Evolutionary conservation across 23 tunicate species (phyloP).

Genomic region (Styela clava): DNA sequence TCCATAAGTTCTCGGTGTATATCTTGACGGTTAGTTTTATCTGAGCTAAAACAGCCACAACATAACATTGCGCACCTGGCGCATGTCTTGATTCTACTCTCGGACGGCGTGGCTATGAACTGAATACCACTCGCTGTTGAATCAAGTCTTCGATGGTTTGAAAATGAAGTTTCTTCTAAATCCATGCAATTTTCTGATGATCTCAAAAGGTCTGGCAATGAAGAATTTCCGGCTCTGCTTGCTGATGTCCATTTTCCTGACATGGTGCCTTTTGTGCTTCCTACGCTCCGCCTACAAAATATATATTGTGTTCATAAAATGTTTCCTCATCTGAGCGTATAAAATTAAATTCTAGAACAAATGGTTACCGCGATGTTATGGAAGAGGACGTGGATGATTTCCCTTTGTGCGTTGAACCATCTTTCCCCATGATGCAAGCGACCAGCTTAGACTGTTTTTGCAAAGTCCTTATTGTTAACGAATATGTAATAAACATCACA

Average conservation of each 20-base stretch:
- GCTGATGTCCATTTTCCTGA: neutral
- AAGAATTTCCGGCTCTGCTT: neutral
- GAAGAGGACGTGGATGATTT: slow-evolving; percentile 17
- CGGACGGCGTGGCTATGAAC: neutral
- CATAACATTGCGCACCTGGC: neutral
- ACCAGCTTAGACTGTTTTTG: slow-evolving; percentile 60
- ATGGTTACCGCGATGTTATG: slow-evolving; percentile 24
- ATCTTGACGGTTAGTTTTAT: neutral
- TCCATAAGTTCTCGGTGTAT: neutral
- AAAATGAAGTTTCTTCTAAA: neutral
- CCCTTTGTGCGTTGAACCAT: neutral
- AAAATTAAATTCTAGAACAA: too few species aligned
- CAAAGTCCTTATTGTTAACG: slow-evolving; percentile 64
- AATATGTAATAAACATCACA: slow-evolving; percentile 76
- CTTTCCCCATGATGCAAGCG: slow-evolving; percentile 46
- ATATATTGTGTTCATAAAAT: too few species aligned
- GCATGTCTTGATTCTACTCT: neutral
- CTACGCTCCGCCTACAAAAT: neutral
- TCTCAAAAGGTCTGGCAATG: neutral
- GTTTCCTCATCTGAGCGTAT: too few species aligned
- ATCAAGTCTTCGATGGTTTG: neutral
- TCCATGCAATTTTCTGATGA: neutral
- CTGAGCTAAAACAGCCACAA: neutral
- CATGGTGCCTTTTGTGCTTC: neutral
- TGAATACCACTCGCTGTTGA: neutral